phyloP scores from a whole-genome alignment of 2,113 vertebrate species.

The Melanerpes aurifrons region DNA sequence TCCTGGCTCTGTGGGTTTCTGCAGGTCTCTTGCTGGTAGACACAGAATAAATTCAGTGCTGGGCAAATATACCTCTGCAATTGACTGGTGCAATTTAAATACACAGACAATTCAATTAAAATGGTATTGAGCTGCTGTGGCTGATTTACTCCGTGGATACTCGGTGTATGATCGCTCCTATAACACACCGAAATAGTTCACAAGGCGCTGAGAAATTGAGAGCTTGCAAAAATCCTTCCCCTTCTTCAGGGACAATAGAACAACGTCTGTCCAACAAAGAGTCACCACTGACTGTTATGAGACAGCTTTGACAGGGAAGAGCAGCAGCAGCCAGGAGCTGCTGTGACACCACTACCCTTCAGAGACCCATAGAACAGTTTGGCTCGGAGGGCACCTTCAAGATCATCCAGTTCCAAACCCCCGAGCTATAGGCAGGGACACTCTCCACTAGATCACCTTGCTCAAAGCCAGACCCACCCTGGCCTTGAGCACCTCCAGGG shows the following conservation, averaged over 20 bases:
- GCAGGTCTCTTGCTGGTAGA: slow-evolving; percentile 27
- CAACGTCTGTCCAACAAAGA: not conserved
- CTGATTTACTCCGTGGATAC: slow-evolving; percentile 13
- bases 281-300: not conserved
- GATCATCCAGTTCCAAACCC: no score
- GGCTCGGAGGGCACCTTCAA: no score
- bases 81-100: slow-evolving; percentile 59
- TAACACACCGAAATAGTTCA: not conserved
- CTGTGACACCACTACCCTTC: not conserved
- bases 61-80: slow-evolving; percentile 40
- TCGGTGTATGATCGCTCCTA: not conserved
- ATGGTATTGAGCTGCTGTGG: slow-evolving; percentile 43
- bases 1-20: slow-evolving; percentile 29
- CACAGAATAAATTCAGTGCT: slow-evolving; percentile 39
- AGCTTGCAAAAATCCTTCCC: not conserved
- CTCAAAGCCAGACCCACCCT: no score
- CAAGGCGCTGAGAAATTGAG: not conserved
- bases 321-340: not conserved
- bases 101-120: slow-evolving; percentile 59
- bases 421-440: no score
- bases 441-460: no score
- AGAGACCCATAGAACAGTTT: no score
- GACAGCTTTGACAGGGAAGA: not conserved
- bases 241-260: not conserved
- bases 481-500: no score